Evolutionary conservation across 30 jellyfish, hydroid and myxozoan species (phyloP).

Genomic region (Turritopsis rubra): DNA sequence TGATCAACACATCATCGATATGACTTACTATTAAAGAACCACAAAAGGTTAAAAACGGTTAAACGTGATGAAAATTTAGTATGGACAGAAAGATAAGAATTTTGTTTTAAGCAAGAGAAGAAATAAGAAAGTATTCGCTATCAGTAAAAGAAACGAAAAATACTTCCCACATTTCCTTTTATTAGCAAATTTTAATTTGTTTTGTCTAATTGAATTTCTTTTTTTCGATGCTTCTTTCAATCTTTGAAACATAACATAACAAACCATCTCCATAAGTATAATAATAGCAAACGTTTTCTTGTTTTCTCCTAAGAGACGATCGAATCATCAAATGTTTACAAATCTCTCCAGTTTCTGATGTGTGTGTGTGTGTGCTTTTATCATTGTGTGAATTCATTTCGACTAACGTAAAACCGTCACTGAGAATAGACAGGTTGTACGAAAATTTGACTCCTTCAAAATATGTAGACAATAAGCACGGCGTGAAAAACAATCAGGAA

Average conservation of each 20-base stretch:
- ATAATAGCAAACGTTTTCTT: no score
- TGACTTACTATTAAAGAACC: not conserved
- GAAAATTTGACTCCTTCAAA: not conserved
- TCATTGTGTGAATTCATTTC: not conserved
- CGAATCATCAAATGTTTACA: not conserved
- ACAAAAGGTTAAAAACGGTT: not conserved
- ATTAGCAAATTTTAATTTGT: not conserved
- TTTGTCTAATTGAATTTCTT: no score
- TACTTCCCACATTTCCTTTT: not conserved
- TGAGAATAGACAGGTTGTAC: not conserved
- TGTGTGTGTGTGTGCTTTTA: not conserved
- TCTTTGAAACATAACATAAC: not conserved
- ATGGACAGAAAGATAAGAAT: no score
- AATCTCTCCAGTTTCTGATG: not conserved
- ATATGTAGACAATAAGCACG: not conserved
- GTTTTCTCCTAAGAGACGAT: not conserved
- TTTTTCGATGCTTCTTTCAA: not conserved
- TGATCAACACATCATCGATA: not conserved
- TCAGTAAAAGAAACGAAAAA: no score
- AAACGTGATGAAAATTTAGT: not conserved
- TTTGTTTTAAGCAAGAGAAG: no score
- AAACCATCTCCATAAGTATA: not conserved
- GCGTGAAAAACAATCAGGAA: not conserved
- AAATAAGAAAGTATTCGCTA: no score
- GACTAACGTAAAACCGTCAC: not conserved